Base-by-base conservation (phyloP, 2,888 invertebrate genomes). In the Hirtodrosophila histrioides region DNA sequence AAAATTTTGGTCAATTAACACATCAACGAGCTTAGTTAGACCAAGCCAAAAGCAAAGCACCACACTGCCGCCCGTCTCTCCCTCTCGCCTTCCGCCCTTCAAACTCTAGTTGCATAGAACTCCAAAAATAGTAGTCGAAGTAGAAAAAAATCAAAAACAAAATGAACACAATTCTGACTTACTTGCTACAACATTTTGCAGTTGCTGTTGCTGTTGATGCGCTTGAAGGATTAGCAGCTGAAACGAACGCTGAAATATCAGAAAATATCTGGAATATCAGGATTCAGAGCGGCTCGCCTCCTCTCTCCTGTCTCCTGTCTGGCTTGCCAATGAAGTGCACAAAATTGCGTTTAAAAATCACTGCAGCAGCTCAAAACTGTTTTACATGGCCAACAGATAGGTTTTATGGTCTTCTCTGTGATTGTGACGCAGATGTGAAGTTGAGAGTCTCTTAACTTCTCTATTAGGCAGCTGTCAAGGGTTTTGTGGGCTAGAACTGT, bases 1-100 rank as follows among this genome's bases (percentile, higher is more conserved):
- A 69, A 89, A 85, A 83, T 88, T 81, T 89, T 88, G 89, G 89
- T 89, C 89, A 89, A 89, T 89, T 89, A 89, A 88, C 89, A 89
- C 89, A 89, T 89, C 89, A 86, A 81, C 82, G 81, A 70, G 85
- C 75, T 86, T 76, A 74, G 72, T 82, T 64, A 61, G 65, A 65
- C 46, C 56, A 65, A 54, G 57, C 46, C 67, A 31, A 65, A 75
- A 40, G 55, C 63, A 66, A 41, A 55, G 35, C 48, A 44, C 36
- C 40, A 27, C 43, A 55, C 23, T 43, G 39, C 17, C 5, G 31
- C 9, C 1, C 3, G 17, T 41, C 35, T 0, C 24, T 39, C 2
- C 9, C 37, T 6, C 23, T 11, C 27, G 5, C 27, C 17, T 17
- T 17, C 17, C 17, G 17, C 17, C 17, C 17, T 17, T 2, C 17